Conservation (phyloP, 2,888 invertebrate species). For the Galeopsomyia nigrocyanea region DNA sequence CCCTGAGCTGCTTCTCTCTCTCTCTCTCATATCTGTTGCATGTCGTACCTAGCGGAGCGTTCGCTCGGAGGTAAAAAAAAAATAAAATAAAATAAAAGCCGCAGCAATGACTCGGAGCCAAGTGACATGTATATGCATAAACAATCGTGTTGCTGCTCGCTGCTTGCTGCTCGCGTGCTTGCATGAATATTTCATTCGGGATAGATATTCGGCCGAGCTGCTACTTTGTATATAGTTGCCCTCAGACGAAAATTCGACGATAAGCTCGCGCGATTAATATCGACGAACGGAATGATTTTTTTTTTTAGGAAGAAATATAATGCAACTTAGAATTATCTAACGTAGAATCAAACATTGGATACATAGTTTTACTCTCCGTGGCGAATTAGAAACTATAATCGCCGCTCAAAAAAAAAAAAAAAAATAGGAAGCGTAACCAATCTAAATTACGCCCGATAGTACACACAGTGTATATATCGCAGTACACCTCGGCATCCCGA, state of each 20-base stretch:
- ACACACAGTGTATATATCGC: constrained; percentile 25
- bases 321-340: too few species aligned
- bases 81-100: too few species aligned
- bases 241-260: too few species aligned
- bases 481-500: constrained; percentile 14
- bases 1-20: neutral
- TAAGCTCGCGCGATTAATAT: too few species aligned
- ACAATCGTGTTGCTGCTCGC: constrained; percentile 2
- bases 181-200: constrained; percentile 35
- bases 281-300: too few species aligned
- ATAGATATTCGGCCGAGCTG: constrained; percentile 11
- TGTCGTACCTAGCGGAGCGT: constrained; percentile 42
- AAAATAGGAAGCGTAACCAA: neutral
- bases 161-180: constrained; percentile 37
- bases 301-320: too few species aligned
- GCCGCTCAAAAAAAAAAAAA: constrained; percentile 38
- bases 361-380: too few species aligned
- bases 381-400: neutral
- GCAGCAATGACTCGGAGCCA: neutral
- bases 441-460: constrained; percentile 10
- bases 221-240: too few species aligned
- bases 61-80: constrained; percentile 10
- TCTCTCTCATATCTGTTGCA: constrained; percentile 56
- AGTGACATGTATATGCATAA: neutral
- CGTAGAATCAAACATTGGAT: too few species aligned